Base-by-base conservation (phyloP, 2,888 invertebrate species). In the Halictus ligatus region DNA sequence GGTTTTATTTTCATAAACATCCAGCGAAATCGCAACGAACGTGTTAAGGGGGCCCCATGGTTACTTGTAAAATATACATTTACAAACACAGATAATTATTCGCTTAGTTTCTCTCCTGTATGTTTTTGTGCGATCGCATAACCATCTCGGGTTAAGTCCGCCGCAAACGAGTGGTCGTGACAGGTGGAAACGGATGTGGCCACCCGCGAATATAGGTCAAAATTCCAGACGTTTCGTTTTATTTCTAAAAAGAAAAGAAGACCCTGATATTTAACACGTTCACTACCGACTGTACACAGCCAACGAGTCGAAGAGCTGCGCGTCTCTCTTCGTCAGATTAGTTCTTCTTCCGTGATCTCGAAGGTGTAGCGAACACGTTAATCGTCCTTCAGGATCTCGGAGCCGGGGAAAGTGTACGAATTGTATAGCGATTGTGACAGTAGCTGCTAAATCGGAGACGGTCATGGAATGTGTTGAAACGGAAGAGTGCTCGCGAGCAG, bases 111-210 rank as follows among this genome's bases (percentile, higher is more conserved):
- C 72, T 48, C 46, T 46, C 69, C 13, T 50, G 50, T 18, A 21
- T 75, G 25, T 2, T 78, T 81, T 89, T 89, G 89, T 89, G 89
- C 85, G 80, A 67, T 83, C 48, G 43, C 79, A 18, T 86, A 79
- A 71, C 78, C 78, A 82, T 77, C 21, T 46, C 48, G 35, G 43
- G 13, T 80, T 84, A 72, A 76, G 64, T 81, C 76, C 74, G 25
- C 43, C 73, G 48, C 78, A 43, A 73, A 54, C 76, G 71, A 78
- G 48, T 74, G 72, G n/a, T 76, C 67, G 58, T 60, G 35, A 76
- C 73, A 76, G 35, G 58, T 54, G 25, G 67, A 60, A 46, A 7
- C 54, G 8, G 21, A 43, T 69, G 4, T 40, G 71, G 69, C 46
- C 73, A 67, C 21, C 40, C 67, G 67, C 10, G 67, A 73, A 58